Base-by-base conservation (phyloP, 35 echinoderm and acorn worm genomes). In the Ophioderma brevispina region DNA sequence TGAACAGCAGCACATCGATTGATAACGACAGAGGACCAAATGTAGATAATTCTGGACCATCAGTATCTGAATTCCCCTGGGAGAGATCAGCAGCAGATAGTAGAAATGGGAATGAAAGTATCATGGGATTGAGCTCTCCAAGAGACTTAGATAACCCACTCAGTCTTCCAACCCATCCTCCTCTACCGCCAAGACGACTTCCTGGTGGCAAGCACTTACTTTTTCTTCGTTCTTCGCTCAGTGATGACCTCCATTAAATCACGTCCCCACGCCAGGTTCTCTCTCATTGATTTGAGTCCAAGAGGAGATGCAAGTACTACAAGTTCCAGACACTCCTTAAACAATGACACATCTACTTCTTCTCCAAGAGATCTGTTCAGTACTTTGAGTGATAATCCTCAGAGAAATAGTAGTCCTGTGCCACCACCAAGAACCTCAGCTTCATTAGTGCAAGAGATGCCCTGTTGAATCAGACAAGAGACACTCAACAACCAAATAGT, bases 1-100 rank as follows among this genome's bases (percentile, higher is more conserved):
- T n/a, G n/a, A 25, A 25, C 59, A 70, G 59, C n/a, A 25, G 17
- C 59, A 70, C 59, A 43, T n/a, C 35, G 19, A 82, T 1, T 79
- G 77, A 79, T n/a, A n/a, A n/a, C n/a, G n/a, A n/a, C 19, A 82
- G 77, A 31, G 80, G 80, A 70, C 59, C 59, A 70, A 70, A 70
- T 70, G 59, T 2, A 70, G 28, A 3, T 4, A 30, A 6, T 70
- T 70, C 28, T 25, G 59, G 23, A 18, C 23, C 59, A 46, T n/a
- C n/a, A n/a, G n/a, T n/a, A n/a, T n/a, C n/a, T n/a, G n/a, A n/a
- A n/a, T n/a, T n/a, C n/a, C 41, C 41, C 4, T 46, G 41, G 41
- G 41, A 46, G 17, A 46, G 41, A 17, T 4, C 41, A 46, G 41
- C 17, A 46, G 4, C 5, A 46, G 41, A 17, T 8, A 46, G 5